phyloP scores from a whole-genome alignment of 2,113 vertebrate genomes.

The Chamaea fasciata region DNA sequence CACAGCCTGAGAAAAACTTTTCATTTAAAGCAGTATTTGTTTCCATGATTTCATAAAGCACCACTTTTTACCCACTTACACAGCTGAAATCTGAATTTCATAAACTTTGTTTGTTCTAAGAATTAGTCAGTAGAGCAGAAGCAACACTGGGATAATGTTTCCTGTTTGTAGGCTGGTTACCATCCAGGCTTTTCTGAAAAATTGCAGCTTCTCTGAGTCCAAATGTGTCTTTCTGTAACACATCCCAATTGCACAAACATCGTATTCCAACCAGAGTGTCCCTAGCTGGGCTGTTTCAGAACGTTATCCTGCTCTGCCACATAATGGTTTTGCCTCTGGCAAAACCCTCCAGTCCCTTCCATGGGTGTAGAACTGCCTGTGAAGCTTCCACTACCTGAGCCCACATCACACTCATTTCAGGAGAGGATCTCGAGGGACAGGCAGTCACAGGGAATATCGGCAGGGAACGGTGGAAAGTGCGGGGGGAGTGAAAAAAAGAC shows the following conservation, averaged over 20 bases:
- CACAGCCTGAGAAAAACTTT: neutral
- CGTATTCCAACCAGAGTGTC: neutral
- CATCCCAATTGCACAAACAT: neutral
- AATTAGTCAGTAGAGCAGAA: slow-evolving; percentile 20
- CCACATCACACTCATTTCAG: neutral
- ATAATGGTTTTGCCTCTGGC: neutral
- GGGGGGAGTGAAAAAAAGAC: neutral
- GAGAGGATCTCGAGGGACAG: neutral
- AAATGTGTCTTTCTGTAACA: neutral
- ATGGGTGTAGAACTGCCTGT: neutral
- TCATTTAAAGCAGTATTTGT: slow-evolving; percentile 7
- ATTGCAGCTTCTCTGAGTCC: neutral
- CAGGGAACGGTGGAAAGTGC: neutral
- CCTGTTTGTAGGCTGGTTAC: neutral
- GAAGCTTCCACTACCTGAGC: neutral
- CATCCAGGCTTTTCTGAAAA: neutral
- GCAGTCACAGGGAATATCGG: neutral
- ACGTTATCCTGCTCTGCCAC: neutral
- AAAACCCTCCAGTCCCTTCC: neutral
- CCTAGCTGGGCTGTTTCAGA: neutral
- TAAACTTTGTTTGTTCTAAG: slow-evolving; percentile 2
- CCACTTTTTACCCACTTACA: neutral
- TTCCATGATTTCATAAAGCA: slow-evolving; percentile 19
- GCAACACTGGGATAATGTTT: neutral
- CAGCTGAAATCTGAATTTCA: slow-evolving; percentile 2